phyloP scores from a whole-genome alignment of 1,140 invertebrate genomes.

The Akabosia matsudoensis region DNA sequence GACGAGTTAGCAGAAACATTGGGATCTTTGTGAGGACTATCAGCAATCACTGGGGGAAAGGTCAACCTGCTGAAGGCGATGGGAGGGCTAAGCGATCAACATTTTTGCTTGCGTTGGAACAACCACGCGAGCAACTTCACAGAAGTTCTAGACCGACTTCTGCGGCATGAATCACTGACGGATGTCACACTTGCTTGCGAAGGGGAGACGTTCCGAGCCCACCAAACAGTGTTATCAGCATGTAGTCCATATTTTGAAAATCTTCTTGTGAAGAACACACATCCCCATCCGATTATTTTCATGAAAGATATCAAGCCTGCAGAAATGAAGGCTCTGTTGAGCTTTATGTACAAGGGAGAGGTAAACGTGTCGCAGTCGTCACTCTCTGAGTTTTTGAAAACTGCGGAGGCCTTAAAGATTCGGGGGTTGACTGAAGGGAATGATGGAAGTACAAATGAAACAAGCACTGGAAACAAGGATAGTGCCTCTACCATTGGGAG shows the following conservation, averaged over 20 bases:
- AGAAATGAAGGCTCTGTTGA: conserved; percentile 80
- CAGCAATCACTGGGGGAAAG: background rate
- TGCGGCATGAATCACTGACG: conserved; percentile 80
- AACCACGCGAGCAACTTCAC: conserved; percentile 82
- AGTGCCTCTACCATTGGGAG: background rate
- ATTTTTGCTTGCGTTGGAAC: conserved; percentile 92
- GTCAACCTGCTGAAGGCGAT: background rate
- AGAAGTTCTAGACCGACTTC: conserved; percentile 77
- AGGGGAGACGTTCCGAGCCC: conserved; percentile 83
- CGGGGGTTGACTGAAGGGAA: conserved; percentile 72
- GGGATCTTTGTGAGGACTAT: conserved; percentile 2
- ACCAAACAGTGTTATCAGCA: conserved; percentile 87
- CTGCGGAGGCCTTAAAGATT: conserved; percentile 67
- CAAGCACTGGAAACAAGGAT: conserved; percentile 15
- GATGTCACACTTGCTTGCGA: conserved; percentile 91
- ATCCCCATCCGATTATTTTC: conserved; percentile 88
- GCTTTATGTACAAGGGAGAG: conserved; percentile 89
- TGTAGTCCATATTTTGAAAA: conserved; percentile 93
- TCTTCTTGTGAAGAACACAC: conserved; percentile 83
- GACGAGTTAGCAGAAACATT: background rate
- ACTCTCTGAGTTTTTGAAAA: conserved; percentile 56
- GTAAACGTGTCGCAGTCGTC: conserved; percentile 83
- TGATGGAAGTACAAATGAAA: conserved; percentile 24
- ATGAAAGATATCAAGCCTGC: conserved; percentile 81
- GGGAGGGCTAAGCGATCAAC: conserved; percentile 61